Conservation (phyloP, 2,888 invertebrate species). For the Crematogaster levior region DNA sequence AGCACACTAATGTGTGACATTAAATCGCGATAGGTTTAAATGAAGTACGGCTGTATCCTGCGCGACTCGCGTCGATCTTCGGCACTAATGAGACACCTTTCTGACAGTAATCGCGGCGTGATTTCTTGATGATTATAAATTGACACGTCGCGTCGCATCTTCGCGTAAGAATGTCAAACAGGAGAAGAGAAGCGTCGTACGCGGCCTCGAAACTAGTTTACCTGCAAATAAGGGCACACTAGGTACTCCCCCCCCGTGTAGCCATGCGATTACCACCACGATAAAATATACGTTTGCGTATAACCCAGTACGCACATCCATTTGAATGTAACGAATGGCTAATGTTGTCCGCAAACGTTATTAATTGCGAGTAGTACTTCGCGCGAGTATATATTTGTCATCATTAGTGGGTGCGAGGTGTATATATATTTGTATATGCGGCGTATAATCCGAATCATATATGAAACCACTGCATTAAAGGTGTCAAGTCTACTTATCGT, state of each 20-base stretch:
- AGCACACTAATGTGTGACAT: background rate
- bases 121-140: conserved; percentile 76
- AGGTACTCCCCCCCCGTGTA: conserved; percentile 50
- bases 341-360: conserved; percentile 67
- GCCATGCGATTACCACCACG: conserved; percentile 61
- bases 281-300: conserved; percentile 73
- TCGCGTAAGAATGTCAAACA: background rate
- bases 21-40: conserved; percentile 39
- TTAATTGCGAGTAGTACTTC: conserved; percentile 67
- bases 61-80: conserved; percentile 51
- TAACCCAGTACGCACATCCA: conserved; percentile 24
- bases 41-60: conserved; percentile 55
- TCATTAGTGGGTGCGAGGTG: conserved; percentile 68
- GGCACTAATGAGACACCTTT: conserved; percentile 61
- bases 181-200: conserved; percentile 33
- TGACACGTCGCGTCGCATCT: conserved; percentile 58
- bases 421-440: conserved; percentile 63
- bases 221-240: conserved; percentile 54
- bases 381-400: conserved; percentile 71
- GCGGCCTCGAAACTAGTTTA: conserved; percentile 43
- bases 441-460: conserved; percentile 61
- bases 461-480: conserved; percentile 57
- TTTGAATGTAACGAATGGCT: conserved; percentile 68
- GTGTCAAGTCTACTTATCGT: conserved; percentile 54
- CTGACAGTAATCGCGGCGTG: conserved; percentile 73